These are phyloP conservation scores for Oncorhynchus keta DNA, from an alignment of 2,113 vertebrate genomes.

Conservation along the genomic window DNA sequence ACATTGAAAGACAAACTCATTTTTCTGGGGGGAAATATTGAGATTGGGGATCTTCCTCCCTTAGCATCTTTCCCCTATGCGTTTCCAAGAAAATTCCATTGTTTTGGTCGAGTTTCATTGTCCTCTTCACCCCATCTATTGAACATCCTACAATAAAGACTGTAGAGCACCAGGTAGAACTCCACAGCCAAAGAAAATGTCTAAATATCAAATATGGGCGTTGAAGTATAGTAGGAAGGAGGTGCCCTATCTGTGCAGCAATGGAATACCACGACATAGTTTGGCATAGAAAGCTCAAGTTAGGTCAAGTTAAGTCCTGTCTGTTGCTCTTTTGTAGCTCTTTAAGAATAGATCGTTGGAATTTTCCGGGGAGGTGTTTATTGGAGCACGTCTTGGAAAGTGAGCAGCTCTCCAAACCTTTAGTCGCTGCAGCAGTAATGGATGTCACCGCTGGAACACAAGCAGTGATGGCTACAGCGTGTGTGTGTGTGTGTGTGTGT, in stretches of 20 bases:
- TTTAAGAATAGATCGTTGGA: constrained; percentile 52
- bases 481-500: no score
- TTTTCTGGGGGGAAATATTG: no score
- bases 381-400: constrained; percentile 70
- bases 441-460: constrained; percentile 59
- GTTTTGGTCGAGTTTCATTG: no score
- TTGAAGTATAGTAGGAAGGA: no score
- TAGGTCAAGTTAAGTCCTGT: constrained; percentile 16
- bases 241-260: not conserved
- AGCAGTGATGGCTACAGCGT: constrained; percentile 48
- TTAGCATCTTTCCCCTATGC: no score
- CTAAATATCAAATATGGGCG: no score
- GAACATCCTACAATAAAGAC: not conserved
- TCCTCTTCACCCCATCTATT: not conserved
- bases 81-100: no score
- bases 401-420: constrained; percentile 50
- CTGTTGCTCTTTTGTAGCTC: constrained; percentile 37
- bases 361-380: constrained; percentile 72
- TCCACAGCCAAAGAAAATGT: not conserved
- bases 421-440: constrained; percentile 59
- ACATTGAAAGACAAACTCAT: no score
- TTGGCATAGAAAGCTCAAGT: constrained; percentile 32
- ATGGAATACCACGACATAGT: not conserved
- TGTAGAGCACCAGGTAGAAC: not conserved
- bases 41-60: no score